Evolutionary conservation across 2,113 vertebrate genomes (phyloP).

Genomic region (Pterocles orientalis): DNA sequence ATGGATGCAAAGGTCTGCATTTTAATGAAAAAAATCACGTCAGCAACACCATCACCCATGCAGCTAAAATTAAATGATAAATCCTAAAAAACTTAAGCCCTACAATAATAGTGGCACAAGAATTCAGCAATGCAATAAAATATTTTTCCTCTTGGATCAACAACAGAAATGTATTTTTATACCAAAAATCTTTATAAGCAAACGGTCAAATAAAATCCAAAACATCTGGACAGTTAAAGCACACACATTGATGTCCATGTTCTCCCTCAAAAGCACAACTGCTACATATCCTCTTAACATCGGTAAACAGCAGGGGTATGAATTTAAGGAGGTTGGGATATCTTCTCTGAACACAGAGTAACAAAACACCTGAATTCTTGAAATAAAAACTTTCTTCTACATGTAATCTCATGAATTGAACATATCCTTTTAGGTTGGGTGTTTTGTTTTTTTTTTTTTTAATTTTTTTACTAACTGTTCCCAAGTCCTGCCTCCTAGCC

Average conservation of each 20-base stretch:
- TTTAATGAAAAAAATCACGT: not conserved
- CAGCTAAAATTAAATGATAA: not conserved
- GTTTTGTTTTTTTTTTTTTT: not conserved
- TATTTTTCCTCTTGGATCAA: not conserved
- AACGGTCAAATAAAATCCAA: not conserved
- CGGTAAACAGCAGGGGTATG: not conserved
- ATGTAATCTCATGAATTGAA: not conserved
- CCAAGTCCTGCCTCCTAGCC: not conserved
- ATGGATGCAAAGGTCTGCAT: not conserved
- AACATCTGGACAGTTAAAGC: not conserved
- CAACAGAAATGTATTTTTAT: not conserved
- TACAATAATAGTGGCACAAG: not conserved
- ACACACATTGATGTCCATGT: not conserved
- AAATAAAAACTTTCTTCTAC: not conserved
- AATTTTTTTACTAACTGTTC: not conserved
- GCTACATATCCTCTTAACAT: not conserved
- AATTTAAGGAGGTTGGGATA: not conserved
- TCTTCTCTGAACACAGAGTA: not conserved
- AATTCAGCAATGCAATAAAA: not conserved
- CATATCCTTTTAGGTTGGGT: not conserved
- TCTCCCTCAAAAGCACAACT: not conserved
- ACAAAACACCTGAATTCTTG: not conserved
- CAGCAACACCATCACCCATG: not conserved
- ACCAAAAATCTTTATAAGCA: not conserved
- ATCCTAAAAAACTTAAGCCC: not conserved